Evolutionary conservation across 2,113 vertebrate genomes (phyloP), one percentile per base, ranked within the genome.

Genomic region (Cottus gobio): DNA sequence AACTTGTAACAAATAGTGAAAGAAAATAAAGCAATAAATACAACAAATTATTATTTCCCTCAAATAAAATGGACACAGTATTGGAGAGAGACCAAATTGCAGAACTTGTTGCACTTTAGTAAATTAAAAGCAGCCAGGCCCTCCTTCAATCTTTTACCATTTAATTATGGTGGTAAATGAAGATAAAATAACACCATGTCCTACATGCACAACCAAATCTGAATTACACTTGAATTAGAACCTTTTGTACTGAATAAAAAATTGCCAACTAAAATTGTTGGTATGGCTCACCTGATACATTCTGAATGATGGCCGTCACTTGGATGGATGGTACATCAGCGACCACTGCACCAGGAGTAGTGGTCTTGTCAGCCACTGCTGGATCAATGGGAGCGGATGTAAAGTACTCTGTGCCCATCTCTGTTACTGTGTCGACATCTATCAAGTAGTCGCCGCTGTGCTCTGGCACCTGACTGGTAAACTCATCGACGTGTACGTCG

Each of bases 201-300:
- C 13, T 20, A 5, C 15, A 46, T 20, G 3, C 5, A 24, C 15
- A 31, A 30, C 20, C 16, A 57, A 56, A 20, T 75, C 16, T 60
- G 30, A 60, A 74, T 37, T 15, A 11, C 1, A 15, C 3, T 68
- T 30, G 18, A 54, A 60, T 37, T 42, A 26, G 15, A 64, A 77
- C 18, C 0, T 34, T 15, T 4, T 68, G 26, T 0, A 48, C 3
- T 30, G 5, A 30, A 30, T 28, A 8, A 1, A 63, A 77, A 66
- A 4, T 48, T 36, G 24, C 34, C 22, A 67, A 30, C 71, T 36
- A 0, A 61, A 50, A 16, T 3, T 61, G 13, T 37, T 15, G 37
- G 3, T 61, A 57, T 67, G 26, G 70, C 95, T 96, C 96, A 97
- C 97, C 97, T 96, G 96, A 96, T 83, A 93, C 90, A 87, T 96